Evolutionary conservation across 30 jellyfish, hydroid and myxozoan genomes (phyloP).

Genomic region (Aurelia sp.): DNA sequence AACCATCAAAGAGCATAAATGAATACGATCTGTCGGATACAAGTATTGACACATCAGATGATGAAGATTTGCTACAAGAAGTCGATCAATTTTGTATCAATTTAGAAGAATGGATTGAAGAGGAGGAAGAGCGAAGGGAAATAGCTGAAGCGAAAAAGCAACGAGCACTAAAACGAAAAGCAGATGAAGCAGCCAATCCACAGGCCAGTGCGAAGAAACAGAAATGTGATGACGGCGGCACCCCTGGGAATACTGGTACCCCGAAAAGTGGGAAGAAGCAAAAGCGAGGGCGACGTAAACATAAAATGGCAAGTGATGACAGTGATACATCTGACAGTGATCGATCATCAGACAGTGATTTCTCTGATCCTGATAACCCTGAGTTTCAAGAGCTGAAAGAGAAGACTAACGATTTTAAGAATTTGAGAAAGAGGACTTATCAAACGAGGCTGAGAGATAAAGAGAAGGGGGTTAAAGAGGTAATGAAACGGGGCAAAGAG

Average conservation of each 20-base stretch:
- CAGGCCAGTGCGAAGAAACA: slow-evolving; percentile 20
- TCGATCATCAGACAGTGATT: slow-evolving; percentile 47
- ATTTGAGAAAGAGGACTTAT: slow-evolving; percentile 13
- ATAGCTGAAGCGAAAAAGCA: slow-evolving; percentile 15
- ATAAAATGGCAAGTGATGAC: slow-evolving; percentile 5
- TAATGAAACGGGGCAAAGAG: background rate
- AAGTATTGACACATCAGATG: slow-evolving; percentile 49
- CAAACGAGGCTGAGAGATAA: slow-evolving; percentile 21
- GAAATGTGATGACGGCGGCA: background rate
- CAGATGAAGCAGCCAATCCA: background rate
- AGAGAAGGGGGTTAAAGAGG: slow-evolving; percentile 2
- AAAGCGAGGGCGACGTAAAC: background rate
- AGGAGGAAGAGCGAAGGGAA: slow-evolving; percentile 19
- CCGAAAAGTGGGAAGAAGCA: slow-evolving; percentile 4
- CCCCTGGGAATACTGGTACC: background rate
- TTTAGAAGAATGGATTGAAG: slow-evolving; percentile 27
- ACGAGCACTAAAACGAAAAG: background rate
- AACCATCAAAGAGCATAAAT: background rate
- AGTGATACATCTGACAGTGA: slow-evolving; percentile 49
- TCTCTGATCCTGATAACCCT: slow-evolving; percentile 36
- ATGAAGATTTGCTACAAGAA: slow-evolving; percentile 47
- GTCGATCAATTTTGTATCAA: slow-evolving; percentile 6
- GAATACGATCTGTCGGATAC: slow-evolving; percentile 16
- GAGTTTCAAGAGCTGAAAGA: slow-evolving; percentile 23
- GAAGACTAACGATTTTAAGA: slow-evolving; percentile 13